Evolutionary conservation across 2,888 invertebrate genomes (phyloP), one percentile per base, ranked within the genome.

Genomic region (Dryocosmus kuriphilus): DNA sequence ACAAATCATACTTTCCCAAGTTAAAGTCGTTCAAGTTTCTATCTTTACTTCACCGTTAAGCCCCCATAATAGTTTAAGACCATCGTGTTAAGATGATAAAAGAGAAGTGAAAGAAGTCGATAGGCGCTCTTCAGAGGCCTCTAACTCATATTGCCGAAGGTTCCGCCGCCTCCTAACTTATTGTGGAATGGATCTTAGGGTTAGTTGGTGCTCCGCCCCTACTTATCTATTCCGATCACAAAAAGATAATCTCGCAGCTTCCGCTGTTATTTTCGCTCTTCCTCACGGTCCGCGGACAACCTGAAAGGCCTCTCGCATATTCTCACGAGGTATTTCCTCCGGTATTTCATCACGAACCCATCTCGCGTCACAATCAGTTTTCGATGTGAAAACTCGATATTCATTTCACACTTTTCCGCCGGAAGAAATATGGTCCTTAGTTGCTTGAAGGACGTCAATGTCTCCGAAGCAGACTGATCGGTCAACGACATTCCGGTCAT

Each of bases 171-270:
- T 71, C 32, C 51, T 55, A 55, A 71, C 22, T 71, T 55, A 71
- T 71, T 55, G 71, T 71, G 46, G 67, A 71, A 71, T 51, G 51
- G 51, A 71, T 71, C 51, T 51, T 51, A 51, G 30, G 51, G 51
- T 32, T 51, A 55, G 51, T 32, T 11, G 6, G 14, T n/a, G 30
- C 27, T 51, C 71, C 71, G n/a, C 46, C 27, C 32, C 51, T 71
- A 71, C 51, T 71, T 71, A 71, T 55, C 51, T 27, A 51, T 51
- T 51, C 41, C 27, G 71, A 71, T 71, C 71, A 51, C 71, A 71
- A 71, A 71, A 71, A 71, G 71, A 71, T 71, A 30, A 51, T 71
- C 51, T 71, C n/a, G 8, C 71, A 71, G 71, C 71, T 71, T 71
- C 71, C 71, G 71, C 71, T 71, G 46, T 30, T 51, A 71, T 71